Conservation (phyloP, 2,888 invertebrate genomes). For the Nemapogon koenigi region DNA sequence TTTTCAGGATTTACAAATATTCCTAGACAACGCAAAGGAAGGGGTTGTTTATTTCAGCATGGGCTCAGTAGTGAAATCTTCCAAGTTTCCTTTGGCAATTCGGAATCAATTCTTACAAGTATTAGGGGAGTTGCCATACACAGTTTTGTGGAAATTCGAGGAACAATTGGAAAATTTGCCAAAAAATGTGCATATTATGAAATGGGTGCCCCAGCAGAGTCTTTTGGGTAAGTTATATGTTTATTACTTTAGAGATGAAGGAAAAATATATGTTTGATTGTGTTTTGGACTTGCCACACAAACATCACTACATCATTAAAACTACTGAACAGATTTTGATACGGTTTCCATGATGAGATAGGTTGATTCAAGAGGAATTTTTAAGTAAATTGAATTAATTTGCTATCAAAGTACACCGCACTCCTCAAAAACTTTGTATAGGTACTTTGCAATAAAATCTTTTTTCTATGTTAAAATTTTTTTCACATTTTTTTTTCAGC, state of each 20-base stretch:
- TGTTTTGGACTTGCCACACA: no score
- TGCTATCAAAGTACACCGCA: no score
- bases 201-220: constrained; percentile 61
- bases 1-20: constrained; percentile 33
- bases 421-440: no score
- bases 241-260: background rate
- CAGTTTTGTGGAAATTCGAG: constrained; percentile 61
- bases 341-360: no score
- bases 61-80: constrained; percentile 34
- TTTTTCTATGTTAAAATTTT: no score
- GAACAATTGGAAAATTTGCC: constrained; percentile 34
- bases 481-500: constrained; percentile 22
- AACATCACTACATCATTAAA: no score
- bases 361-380: no score
- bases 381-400: no score
- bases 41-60: constrained; percentile 47
- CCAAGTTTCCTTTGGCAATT: constrained; percentile 21
- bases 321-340: no score
- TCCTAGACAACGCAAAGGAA: constrained; percentile 30
- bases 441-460: no score
- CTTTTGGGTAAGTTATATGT: constrained; percentile 37
- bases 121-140: constrained; percentile 30
- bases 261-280: no score
- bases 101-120: constrained; percentile 24
- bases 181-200: constrained; percentile 40